Evolutionary conservation across 2,888 invertebrate species (phyloP).

Genomic region (Fragum fragum): DNA sequence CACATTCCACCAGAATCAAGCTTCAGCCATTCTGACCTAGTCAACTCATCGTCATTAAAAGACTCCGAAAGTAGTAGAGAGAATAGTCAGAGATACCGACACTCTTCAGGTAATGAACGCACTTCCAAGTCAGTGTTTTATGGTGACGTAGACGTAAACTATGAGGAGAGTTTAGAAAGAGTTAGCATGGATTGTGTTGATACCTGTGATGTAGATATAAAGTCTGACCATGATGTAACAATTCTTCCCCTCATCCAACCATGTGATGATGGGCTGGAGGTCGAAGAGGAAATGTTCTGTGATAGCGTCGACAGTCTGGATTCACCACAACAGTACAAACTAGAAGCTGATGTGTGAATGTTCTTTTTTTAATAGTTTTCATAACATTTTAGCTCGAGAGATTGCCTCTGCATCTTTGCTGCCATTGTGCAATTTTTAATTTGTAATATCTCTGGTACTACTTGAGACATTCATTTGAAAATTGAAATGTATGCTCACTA

Average conservation of each 20-base stretch:
- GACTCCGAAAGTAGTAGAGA: conserved; percentile 22
- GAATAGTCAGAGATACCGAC: conserved; percentile 8
- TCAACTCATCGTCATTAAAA: conserved; percentile 19
- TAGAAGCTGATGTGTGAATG: conserved; percentile 51
- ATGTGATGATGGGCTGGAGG: conserved; percentile 48
- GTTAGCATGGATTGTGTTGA: conserved; percentile 22
- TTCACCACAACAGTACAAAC: conserved; percentile 32
- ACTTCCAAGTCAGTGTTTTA: no score
- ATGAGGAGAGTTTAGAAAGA: neutral
- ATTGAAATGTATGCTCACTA: no score
- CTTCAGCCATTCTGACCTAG: conserved; percentile 42
- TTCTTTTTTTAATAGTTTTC: no score
- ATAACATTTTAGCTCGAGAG: no score
- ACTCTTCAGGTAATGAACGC: neutral
- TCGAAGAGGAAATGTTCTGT: conserved; percentile 49
- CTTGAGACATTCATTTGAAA: no score
- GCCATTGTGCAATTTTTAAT: no score
- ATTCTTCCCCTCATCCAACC: conserved; percentile 41
- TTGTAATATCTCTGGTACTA: no score
- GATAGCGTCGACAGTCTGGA: conserved; percentile 45
- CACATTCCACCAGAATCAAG: conserved; percentile 17
- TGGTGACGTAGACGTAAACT: no score
- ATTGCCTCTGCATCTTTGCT: no score
- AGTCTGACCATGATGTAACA: conserved; percentile 34
- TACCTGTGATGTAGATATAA: neutral